A percentile compares a stretch with the other conserved stretches of the same genome.
phyloP scores from a whole-genome alignment of 2,888 invertebrate species.

The Yponomeuta plumbellus region DNA sequence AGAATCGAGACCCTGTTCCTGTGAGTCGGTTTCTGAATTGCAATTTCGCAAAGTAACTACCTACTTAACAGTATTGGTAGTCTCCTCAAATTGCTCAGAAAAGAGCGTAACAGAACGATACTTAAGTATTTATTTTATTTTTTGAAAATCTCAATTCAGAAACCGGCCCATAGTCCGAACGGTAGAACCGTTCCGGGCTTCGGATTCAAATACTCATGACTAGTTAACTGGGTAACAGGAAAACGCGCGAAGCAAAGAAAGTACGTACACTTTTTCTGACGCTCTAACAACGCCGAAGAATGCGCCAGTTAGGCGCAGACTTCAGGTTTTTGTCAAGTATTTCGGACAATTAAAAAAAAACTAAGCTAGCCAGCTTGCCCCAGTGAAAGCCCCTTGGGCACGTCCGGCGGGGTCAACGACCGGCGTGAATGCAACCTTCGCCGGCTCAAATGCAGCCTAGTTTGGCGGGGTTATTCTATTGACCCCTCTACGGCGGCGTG shows the following conservation, averaged over 20 bases:
- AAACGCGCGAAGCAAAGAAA: not conserved
- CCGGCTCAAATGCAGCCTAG: slow-evolving; percentile 14
- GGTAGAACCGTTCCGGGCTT: not conserved
- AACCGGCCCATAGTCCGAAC: too few relatives aligned
- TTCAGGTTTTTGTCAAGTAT: slow-evolving; percentile 4
- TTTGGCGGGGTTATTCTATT: not conserved
- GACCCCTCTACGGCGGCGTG: not conserved
- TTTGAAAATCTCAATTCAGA: too few relatives aligned
- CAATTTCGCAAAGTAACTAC: too few relatives aligned
- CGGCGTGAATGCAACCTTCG: slow-evolving; percentile 14
- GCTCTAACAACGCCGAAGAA: not conserved
- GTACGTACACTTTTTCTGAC: not conserved
- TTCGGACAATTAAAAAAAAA: slow-evolving; percentile 5
- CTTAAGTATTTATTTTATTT: too few relatives aligned
- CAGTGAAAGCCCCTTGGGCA: slow-evolving; percentile 10
- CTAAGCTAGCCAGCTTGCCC: slow-evolving; percentile 6
- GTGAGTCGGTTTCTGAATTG: too few relatives aligned
- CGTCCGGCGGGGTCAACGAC: slow-evolving; percentile 7
- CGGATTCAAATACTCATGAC: too few relatives aligned
- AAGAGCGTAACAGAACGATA: too few relatives aligned
- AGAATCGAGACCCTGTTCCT: too few relatives aligned
- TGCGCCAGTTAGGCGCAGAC: not conserved
- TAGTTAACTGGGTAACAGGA: not conserved
- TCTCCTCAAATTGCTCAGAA: too few relatives aligned
- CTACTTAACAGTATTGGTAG: too few relatives aligned